Conservation (phyloP, 2,797 vertebrate genomes). For the Scleropages formosus region DNA sequence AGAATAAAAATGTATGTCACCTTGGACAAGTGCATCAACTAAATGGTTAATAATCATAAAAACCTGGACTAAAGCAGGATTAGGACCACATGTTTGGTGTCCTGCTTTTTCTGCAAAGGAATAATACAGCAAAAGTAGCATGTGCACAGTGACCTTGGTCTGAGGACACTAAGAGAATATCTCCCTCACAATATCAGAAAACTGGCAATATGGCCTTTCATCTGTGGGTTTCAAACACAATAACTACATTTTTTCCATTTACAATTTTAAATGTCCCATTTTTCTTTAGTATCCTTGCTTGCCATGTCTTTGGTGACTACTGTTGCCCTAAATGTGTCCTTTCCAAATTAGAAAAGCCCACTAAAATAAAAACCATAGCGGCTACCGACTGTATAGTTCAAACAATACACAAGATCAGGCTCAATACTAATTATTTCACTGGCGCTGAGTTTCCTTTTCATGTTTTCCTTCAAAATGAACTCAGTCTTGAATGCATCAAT, state of each 20-base stretch:
- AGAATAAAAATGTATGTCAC: no score
- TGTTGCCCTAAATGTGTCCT: not conserved
- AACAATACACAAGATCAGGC: not conserved
- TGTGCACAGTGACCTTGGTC: no score
- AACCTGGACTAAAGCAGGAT: conserved; percentile 43
- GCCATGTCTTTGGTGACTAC: conserved; percentile 4
- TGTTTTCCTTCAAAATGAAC: not conserved
- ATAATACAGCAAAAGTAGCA: conserved; percentile 45
- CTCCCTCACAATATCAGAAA: conserved; percentile 49
- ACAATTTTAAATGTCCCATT: not conserved
- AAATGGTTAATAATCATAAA: conserved; percentile 10
- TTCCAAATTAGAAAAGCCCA: conserved; percentile 10
- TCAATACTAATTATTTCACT: conserved; percentile 9
- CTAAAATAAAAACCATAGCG: conserved; percentile 14
- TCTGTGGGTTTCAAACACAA: conserved; percentile 15
- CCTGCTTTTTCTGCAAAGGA: conserved; percentile 57
- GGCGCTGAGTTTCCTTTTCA: not conserved
- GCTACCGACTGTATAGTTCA: not conserved
- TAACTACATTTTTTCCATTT: not conserved
- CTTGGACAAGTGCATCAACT: conserved; percentile 12
- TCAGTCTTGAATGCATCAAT: conserved; percentile 14
- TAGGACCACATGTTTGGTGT: conserved; percentile 40
- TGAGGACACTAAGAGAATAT: not conserved
- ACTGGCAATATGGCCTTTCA: conserved; percentile 57
- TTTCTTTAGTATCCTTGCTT: not conserved